These are phyloP conservation scores for Oreochromis spilurus DNA, from an alignment of 2,113 vertebrate species.

Conservation along the genomic window DNA sequence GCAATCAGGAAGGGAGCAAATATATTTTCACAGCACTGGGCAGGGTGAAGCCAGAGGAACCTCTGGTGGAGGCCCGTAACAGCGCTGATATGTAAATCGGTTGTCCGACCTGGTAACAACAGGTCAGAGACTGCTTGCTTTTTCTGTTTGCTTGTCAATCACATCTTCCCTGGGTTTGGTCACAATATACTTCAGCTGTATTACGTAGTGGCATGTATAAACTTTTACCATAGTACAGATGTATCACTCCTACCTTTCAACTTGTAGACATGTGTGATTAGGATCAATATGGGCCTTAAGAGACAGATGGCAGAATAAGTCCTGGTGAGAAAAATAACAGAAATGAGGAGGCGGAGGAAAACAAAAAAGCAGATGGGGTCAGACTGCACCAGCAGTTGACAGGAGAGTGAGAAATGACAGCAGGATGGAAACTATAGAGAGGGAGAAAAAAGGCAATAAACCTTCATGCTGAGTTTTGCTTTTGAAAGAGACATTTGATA, in stretches of 20 bases:
- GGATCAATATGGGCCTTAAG: neutral
- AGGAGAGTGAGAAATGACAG: neutral
- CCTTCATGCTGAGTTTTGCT: neutral
- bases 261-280: neutral
- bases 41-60: neutral
- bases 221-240: neutral
- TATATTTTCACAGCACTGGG: neutral
- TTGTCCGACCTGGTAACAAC: neutral
- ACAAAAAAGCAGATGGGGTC: neutral
- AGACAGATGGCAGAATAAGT: neutral
- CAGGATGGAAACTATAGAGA: neutral
- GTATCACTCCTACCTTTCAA: neutral
- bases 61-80: neutral
- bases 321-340: neutral
- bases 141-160: neutral
- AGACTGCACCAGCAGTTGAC: neutral
- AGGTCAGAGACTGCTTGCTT: neutral
- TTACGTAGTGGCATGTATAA: neutral
- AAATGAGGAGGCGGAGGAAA: neutral
- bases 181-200: neutral
- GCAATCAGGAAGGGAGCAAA: neutral
- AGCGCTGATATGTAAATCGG: accelerated
- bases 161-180: neutral
- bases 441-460: neutral
- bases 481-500: neutral